phyloP scores from a whole-genome alignment of 2,888 invertebrate species.

The Saturnia pavonia region DNA sequence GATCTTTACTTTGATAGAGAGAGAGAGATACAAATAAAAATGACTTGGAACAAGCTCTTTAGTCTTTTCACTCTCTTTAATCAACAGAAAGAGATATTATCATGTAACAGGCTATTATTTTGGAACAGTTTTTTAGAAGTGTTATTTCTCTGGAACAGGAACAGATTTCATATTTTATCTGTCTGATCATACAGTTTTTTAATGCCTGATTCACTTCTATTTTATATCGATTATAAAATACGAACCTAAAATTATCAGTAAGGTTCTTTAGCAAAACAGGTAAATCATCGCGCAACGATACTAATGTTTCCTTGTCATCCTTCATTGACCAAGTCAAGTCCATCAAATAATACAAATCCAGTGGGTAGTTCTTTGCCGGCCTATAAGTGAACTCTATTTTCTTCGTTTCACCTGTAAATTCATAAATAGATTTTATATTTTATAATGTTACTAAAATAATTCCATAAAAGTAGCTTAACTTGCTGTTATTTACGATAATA shows the following conservation, averaged over 20 bases:
- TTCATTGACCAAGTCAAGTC: slow-evolving; percentile 95
- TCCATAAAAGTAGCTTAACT: not conserved
- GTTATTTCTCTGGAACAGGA: too few relatives aligned
- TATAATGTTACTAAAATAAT: slow-evolving; percentile 11
- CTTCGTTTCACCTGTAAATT: slow-evolving; percentile 79
- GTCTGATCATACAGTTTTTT: too few relatives aligned
- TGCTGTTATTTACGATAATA: too few relatives aligned
- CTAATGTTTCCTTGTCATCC: slow-evolving; percentile 91
- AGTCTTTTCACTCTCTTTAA: too few relatives aligned
- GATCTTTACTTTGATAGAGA: too few relatives aligned
- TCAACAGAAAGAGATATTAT: too few relatives aligned
- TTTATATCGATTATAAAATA: not conserved
- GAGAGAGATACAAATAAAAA: too few relatives aligned
- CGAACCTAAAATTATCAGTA: slow-evolving; percentile 85
- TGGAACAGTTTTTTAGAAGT: too few relatives aligned
- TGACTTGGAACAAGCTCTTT: too few relatives aligned
- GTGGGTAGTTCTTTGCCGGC: slow-evolving; percentile 91
- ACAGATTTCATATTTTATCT: too few relatives aligned
- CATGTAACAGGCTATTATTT: too few relatives aligned
- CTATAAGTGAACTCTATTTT: slow-evolving; percentile 85
- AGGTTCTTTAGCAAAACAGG: slow-evolving; percentile 82
- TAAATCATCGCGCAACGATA: slow-evolving; percentile 83
- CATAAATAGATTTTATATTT: not conserved
- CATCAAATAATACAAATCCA: slow-evolving; percentile 95
- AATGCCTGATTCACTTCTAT: too few relatives aligned